phyloP scores from a whole-genome alignment of 2,888 invertebrate species.

The Oscheius sp. region DNA sequence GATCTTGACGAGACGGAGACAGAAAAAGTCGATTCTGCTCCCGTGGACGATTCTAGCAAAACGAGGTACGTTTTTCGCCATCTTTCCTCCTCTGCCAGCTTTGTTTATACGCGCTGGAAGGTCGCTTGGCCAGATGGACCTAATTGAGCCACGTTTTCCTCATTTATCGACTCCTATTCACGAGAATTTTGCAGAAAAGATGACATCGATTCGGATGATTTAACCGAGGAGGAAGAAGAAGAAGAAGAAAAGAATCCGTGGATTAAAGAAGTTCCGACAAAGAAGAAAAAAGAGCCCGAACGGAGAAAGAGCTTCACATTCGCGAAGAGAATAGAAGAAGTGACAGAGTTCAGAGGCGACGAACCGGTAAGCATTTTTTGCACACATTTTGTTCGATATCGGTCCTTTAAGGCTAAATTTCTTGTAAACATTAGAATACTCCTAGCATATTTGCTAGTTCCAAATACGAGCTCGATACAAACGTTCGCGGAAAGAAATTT shows the following conservation, averaged over 20 bases:
- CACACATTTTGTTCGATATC: background rate
- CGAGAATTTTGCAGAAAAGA: slow-evolving; percentile 14
- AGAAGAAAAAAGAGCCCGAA: background rate
- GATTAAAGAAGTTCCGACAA: background rate
- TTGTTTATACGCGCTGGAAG: slow-evolving; percentile 3
- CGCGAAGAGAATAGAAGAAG: slow-evolving; percentile 6
- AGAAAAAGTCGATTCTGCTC: background rate
- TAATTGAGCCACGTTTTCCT: background rate
- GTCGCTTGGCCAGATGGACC: background rate
- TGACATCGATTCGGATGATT: slow-evolving; percentile 36
- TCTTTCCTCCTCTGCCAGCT: background rate
- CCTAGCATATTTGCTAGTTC: no score
- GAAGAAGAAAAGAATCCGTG: slow-evolving; percentile 14
- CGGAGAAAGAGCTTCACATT: slow-evolving; percentile 24
- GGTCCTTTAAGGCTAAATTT: background rate
- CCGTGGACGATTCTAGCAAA: background rate
- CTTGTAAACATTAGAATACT: no score
- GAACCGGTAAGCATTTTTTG: slow-evolving; percentile 17
- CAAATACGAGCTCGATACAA: no score
- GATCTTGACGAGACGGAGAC: background rate
- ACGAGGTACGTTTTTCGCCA: background rate
- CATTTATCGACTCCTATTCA: background rate
- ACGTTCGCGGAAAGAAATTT: no score
- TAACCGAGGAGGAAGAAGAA: slow-evolving; percentile 6
- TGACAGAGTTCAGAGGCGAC: slow-evolving; percentile 2